These are phyloP conservation scores for Zootermopsis nevadensis DNA, from an alignment of 2,888 invertebrate genomes.

Conservation along the genomic window DNA sequence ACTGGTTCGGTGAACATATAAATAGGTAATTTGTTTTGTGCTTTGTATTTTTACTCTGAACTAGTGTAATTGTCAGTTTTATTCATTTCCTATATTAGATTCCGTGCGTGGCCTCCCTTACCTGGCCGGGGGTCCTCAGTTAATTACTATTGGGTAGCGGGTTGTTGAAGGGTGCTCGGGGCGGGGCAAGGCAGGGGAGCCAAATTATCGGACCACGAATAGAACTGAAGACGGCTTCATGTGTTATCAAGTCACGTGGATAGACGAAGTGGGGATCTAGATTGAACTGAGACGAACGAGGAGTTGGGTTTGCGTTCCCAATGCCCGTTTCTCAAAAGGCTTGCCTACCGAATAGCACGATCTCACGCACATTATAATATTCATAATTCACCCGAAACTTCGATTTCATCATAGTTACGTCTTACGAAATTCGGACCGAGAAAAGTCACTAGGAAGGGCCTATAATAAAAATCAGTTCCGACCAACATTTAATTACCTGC, in stretches of 20 bases:
- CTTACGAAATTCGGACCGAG: neutral
- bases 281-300: conserved; percentile 12
- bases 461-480: too few species aligned
- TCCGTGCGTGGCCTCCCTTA: conserved; percentile 21
- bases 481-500: too few species aligned
- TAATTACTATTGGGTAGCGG: conserved; percentile 64
- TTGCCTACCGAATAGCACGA: neutral
- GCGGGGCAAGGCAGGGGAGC: conserved; percentile 38
- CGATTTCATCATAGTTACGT: neutral
- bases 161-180: conserved; percentile 42
- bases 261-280: conserved; percentile 11
- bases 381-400: neutral
- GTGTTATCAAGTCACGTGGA: conserved; percentile 36
- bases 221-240: conserved; percentile 26
- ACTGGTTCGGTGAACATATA: too few species aligned
- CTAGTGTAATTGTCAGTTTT: neutral
- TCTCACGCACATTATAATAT: neutral
- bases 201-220: conserved; percentile 46
- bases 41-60: too few species aligned
- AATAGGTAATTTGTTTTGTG: too few species aligned
- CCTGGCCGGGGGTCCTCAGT: conserved; percentile 57
- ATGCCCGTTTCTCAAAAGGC: conserved; percentile 33
- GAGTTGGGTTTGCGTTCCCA: conserved; percentile 7
- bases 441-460: too few species aligned
- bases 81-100: conserved; percentile 38